Evolutionary conservation across 2,888 invertebrate genomes (phyloP), one percentile per base, ranked within the genome.

Genomic region (Caenorhabditis zanzibari): DNA sequence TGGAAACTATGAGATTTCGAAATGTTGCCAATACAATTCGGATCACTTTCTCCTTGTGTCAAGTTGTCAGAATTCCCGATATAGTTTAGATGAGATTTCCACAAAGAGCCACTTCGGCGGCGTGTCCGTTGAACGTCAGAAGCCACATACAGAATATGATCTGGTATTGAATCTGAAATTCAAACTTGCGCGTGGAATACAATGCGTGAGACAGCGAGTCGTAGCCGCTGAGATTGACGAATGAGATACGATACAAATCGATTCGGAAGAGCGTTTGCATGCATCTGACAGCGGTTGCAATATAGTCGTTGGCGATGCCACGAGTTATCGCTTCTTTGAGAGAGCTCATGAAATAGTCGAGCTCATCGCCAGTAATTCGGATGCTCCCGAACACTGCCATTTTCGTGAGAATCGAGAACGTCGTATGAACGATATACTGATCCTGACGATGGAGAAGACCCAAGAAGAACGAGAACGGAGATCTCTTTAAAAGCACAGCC

Each of bases 11-110:
- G 88, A 98, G 93, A 94, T 98, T 98, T 90, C 97, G 95, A 94
- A 97, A 97, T 28, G 97, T 97, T 52, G 98, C 97, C 89, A 98
- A 94, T 90, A 97, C 97, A 89, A 98, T 98, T 90, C 98, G 95
- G 16, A 97, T 97, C 26, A 97, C 96, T 47, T 86, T 84, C 24
- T 84, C 80, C 26, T 84, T 98, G 98, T 77, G 96, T 97, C 16
- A 96, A 96, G 94, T 98, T 93, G 96, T 97, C 75, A 98, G 94
- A 92, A 98, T 97, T 92, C 98, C 98, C 2, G 97, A 96, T 90
- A 98, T 94, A 90, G 97, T 96, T 22, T 97, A 97, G 92, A 98
- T 98, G 10, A 97, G 96, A 92, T 74, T 76, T 22, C 63, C 89
- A 91, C 90, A 92, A 90, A 92, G 92, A 96, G 98, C 97, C 93